phyloP scores from a whole-genome alignment of 2,113 vertebrate species.

The Butastur rufipennis region DNA sequence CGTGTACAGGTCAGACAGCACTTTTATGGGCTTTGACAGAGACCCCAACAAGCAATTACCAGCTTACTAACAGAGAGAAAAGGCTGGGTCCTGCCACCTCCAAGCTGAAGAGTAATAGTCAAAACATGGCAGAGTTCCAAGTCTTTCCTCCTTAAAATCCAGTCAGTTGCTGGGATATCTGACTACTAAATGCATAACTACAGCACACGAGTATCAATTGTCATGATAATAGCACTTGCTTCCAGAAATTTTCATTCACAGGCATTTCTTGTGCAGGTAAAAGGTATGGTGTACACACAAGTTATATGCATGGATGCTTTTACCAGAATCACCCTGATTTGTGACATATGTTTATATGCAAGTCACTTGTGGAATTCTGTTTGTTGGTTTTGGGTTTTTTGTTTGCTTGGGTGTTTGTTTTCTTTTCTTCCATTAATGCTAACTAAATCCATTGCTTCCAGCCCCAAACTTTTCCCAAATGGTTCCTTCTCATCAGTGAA shows the following conservation, averaged over 20 bases:
- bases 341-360: background rate
- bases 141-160: background rate
- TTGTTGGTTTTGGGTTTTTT: background rate
- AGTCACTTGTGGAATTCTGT: background rate
- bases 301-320: fast-evolving
- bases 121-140: background rate
- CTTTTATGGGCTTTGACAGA: background rate
- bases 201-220: background rate
- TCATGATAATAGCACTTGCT: background rate
- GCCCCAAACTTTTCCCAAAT: background rate
- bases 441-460: background rate
- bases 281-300: background rate
- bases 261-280: background rate
- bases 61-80: background rate
- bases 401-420: background rate
- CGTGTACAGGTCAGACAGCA: background rate
- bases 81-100: background rate
- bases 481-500: background rate
- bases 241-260: background rate
- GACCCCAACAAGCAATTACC: background rate
- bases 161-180: background rate
- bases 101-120: background rate
- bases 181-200: background rate
- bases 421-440: background rate
- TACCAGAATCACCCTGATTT: background rate